A percentile compares a stretch with the other conserved stretches of the same genome.
Evolutionary conservation across 2,113 vertebrate species (phyloP).

Genomic region (Lutjanus erythropterus): DNA sequence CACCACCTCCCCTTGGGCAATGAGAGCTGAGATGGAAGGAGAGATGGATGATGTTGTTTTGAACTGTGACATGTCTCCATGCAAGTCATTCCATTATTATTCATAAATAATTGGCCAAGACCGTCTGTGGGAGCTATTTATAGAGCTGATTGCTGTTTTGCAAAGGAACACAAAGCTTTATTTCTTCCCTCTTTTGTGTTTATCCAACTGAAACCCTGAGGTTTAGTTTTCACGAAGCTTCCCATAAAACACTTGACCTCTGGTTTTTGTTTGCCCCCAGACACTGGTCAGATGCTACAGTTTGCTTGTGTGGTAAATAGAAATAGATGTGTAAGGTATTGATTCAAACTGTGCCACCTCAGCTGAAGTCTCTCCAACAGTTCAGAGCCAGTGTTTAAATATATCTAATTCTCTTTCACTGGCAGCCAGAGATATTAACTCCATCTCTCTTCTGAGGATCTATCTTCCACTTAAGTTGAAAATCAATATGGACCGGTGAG

Average conservation of each 20-base stretch:
- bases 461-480: constrained; percentile 53
- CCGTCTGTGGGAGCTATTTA: constrained; percentile 74
- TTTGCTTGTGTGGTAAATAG: constrained; percentile 18
- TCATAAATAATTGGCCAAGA: constrained; percentile 80
- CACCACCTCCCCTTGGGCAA: constrained; percentile 58
- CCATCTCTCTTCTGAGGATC: constrained; percentile 52
- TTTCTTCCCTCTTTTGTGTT: constrained; percentile 30
- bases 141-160: constrained; percentile 72
- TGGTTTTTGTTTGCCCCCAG: background rate
- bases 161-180: constrained; percentile 47
- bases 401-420: constrained; percentile 49
- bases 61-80: constrained; percentile 78
- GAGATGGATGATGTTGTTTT: constrained; percentile 80
- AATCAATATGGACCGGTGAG: constrained; percentile 70
- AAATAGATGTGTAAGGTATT: constrained; percentile 37
- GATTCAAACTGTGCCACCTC: constrained; percentile 35
- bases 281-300: constrained; percentile 2
- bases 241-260: constrained; percentile 34
- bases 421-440: constrained; percentile 59
- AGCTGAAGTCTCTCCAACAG: constrained; percentile 24
- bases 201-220: constrained; percentile 24
- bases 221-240: constrained; percentile 25
- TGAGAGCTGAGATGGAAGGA: constrained; percentile 56
- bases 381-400: constrained; percentile 17
- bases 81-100: constrained; percentile 78